Evolutionary conservation across 2,797 vertebrate species (phyloP).

Genomic region (Numenius phaeopus): DNA sequence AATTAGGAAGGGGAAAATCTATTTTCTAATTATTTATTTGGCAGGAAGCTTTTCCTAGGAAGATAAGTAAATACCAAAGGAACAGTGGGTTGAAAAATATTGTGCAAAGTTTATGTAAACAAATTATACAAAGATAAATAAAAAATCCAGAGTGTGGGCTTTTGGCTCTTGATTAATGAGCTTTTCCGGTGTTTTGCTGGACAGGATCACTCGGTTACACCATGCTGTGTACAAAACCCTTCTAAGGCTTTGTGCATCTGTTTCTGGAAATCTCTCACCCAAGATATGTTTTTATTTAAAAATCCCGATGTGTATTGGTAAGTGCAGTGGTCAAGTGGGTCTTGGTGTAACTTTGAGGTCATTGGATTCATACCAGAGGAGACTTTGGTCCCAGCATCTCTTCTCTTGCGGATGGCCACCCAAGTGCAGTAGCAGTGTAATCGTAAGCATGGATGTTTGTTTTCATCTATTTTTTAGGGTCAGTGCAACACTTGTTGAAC

Average conservation of each 20-base stretch:
- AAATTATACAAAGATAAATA: constrained; percentile 45
- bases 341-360: background rate
- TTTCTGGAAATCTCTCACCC: constrained; percentile 51
- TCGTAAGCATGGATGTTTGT: background rate
- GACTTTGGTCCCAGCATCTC: background rate
- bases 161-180: constrained; percentile 53
- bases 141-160: constrained; percentile 23
- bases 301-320: constrained; percentile 31
- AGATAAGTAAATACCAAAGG: constrained; percentile 55
- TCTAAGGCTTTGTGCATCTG: constrained; percentile 44
- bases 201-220: constrained; percentile 12
- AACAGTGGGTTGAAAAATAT: constrained; percentile 47
- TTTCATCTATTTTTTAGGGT: background rate
- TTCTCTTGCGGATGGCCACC: constrained; percentile 13
- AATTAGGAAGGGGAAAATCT: constrained; percentile 28
- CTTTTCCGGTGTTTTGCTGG: constrained; percentile 56
- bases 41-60: constrained; percentile 46
- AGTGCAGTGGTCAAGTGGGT: background rate
- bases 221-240: constrained; percentile 38
- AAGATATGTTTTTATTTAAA: constrained; percentile 54
- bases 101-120: constrained; percentile 59
- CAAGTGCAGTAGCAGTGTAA: constrained; percentile 11
- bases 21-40: constrained; percentile 48
- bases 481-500: background rate
- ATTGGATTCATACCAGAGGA: background rate